Conservation (phyloP, 2,797 vertebrate genomes). For the Rhinella marina region DNA sequence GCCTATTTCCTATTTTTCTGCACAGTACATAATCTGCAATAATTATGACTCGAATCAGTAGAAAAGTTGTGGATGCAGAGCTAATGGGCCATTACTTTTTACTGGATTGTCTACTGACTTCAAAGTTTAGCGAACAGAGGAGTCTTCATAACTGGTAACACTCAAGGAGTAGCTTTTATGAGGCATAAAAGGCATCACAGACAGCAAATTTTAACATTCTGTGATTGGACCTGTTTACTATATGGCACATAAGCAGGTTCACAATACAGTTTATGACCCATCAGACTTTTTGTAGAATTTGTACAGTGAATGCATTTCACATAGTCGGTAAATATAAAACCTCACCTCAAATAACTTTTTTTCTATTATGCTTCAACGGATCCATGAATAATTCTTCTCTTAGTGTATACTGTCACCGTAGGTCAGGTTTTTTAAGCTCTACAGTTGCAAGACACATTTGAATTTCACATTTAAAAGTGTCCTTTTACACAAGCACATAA, state of each 20-base stretch:
- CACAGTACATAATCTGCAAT: not conserved
- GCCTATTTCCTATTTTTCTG: not conserved
- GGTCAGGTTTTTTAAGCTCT: not conserved
- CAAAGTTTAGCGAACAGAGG: not conserved
- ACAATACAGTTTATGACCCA: conserved; percentile 8
- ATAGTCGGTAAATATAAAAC: not conserved
- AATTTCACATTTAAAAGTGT: too few species aligned
- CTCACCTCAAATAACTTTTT: not conserved
- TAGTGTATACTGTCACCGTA: not conserved
- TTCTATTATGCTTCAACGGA: not conserved
- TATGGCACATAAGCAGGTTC: not conserved
- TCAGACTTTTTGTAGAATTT: not conserved
- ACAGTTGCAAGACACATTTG: not conserved
- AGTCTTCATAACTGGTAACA: not conserved
- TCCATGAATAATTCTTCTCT: not conserved
- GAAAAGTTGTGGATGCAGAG: not conserved
- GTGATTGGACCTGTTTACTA: conserved; percentile 11
- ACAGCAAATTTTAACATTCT: not conserved
- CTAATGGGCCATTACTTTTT: conserved; percentile 9
- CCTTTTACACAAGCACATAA: too few species aligned
- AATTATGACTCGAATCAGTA: not conserved
- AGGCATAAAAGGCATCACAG: conserved; percentile 15
- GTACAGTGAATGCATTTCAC: not conserved
- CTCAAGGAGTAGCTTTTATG: conserved; percentile 1
- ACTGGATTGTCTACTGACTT: not conserved